Evolutionary conservation across 2,888 invertebrate genomes (phyloP), one percentile per base, ranked within the genome.

Genomic region (Plemyria rubiginata): DNA sequence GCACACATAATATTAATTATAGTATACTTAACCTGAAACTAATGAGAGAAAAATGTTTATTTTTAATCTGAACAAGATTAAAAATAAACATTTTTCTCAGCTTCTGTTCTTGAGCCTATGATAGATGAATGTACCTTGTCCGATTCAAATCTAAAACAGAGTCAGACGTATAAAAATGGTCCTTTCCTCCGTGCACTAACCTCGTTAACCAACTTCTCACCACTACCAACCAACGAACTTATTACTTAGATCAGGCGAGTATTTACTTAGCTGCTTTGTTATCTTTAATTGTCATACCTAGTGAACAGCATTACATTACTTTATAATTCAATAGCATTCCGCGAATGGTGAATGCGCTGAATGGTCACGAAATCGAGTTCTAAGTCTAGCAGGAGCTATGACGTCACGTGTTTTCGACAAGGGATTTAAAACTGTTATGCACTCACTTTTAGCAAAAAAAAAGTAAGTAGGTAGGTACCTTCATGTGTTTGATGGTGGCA

Each of bases 131-230:
- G 45, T 22, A 22, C 4, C 9, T 16, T 16, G 45, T 45, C 16
- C 16, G 15, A 43, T 43, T 15, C 43, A 7, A 43, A 45, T 45
- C 45, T 45, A 16, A 43, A 45, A 45, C 45, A 16, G 45, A 16
- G 45, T 16, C 16, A 45, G 16, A 2, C 45, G 16, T 9, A 45
- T 45, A 45, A 45, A 45, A 45, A 2, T 9, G 9, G 16, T 45
- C 45, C 45, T 45, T 45, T 45, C 45, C 16, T 16, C 45, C 16
- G 15, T 16, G 11, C 16, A 45, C 16, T 45, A 45, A 45, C 45
- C 45, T 45, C 16, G 16, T 45, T 16, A 9, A 16, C n/a, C 16
- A 16, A 45, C 45, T 13, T 43, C 43, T 43, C 43, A 43, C 16
- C 15, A 16, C 16, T 45, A 38, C 36, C 36, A 38, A 38, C 5